Base-by-base conservation (phyloP, 2,797 vertebrate species). In the Vireo griseus region DNA sequence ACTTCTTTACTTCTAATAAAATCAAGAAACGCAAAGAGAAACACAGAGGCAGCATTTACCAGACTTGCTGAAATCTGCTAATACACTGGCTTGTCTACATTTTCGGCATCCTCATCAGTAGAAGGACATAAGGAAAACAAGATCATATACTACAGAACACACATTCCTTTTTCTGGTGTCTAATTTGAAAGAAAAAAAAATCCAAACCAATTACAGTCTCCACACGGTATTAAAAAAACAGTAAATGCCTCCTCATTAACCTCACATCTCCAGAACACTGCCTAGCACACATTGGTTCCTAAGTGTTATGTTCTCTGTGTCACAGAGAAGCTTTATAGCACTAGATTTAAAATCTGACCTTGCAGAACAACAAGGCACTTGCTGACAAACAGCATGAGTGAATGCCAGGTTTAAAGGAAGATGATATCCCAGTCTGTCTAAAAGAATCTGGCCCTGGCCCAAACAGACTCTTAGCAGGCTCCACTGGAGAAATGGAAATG, bases 301-400 rank as follows among this genome's bases (percentile, higher is more conserved):
- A 89, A 77, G 42, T 51, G 45, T 58, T 82, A 74, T 33, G 55
- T 45, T 83, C 57, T 51, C 52, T 72, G 50, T 78, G 54, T 77
- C 84, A 72, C 7, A 2, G 39, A 65, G 75, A 88, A 82, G 68
- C 68, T 80, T 93, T 86, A 86, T 7, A 2, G 72, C 54, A 88
- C 33, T n/a, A 88, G 84, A 83, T 80, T 65, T 68, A 88, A 95
- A 85, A 79, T 88, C 39, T 95, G 91, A 95, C 94, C 95, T 94
- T 95, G 91, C 65, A 85, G 75, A 90, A 88, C 71, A 93, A 50
- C 52, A 75, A 80, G 54, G 72, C 65, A 45, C 61, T 83, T 95
- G 92, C 83, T 95, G 80, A 96, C 79, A 93, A 96, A 95, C 83
- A 90, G 86, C 79, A 88, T 42, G 66, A 0, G 4, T 55, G 51